These are phyloP conservation scores for Schizaphis graminum DNA, from an alignment of 2,888 invertebrate genomes.

Conservation along the genomic window DNA sequence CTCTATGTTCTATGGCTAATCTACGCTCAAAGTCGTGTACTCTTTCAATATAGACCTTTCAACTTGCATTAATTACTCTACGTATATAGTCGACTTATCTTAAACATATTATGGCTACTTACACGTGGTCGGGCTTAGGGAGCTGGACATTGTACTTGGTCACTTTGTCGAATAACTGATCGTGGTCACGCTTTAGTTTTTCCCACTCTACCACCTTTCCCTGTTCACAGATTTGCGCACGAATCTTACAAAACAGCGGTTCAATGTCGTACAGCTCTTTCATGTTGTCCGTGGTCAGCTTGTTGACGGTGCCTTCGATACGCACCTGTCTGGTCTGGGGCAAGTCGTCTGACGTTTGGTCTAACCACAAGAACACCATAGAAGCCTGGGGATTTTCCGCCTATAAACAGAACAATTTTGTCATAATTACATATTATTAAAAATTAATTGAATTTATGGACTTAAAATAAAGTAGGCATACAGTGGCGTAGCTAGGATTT, in stretches of 20 bases:
- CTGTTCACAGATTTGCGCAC: slow-evolving; percentile 72
- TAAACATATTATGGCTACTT: slow-evolving; percentile 68
- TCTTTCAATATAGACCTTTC: background rate
- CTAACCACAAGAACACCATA: slow-evolving; percentile 72
- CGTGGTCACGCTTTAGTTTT: slow-evolving; percentile 72
- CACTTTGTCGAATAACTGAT: slow-evolving; percentile 71
- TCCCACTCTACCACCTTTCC: slow-evolving; percentile 72
- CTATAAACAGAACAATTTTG: slow-evolving; percentile 69
- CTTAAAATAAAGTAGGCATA: background rate
- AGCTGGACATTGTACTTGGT: slow-evolving; percentile 70
- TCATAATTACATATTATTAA: background rate
- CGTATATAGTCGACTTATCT: background rate
- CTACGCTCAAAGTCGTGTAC: background rate
- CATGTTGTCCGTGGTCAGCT: slow-evolving; percentile 70
- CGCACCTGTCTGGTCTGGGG: slow-evolving; percentile 71
- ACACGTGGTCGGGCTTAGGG: slow-evolving; percentile 73
- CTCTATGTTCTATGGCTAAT: background rate
- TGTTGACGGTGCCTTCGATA: slow-evolving; percentile 71
- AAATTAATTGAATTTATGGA: background rate
- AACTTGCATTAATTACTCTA: background rate
- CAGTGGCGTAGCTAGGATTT: too few relatives aligned
- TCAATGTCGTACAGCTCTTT: slow-evolving; percentile 72
- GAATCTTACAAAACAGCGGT: slow-evolving; percentile 72
- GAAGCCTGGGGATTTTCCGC: slow-evolving; percentile 71
- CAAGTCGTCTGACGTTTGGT: background rate